Evolutionary conservation across 1,140 invertebrate species (phyloP).

Genomic region (Penaeus chinensis): DNA sequence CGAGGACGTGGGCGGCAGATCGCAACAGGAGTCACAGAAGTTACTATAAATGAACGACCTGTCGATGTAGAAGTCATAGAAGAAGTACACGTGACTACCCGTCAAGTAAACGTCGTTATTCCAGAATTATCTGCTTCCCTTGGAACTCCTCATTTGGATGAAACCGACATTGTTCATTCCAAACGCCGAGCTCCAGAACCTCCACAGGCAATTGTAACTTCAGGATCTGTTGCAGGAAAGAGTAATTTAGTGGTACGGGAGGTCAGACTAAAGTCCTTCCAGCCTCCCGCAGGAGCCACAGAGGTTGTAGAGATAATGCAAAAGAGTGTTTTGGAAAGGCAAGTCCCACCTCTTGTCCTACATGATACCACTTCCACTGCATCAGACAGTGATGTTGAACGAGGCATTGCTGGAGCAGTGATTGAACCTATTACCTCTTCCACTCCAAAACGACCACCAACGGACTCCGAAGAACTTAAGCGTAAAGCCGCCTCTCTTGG

Average conservation of each 20-base stretch:
- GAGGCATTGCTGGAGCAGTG: conserved; percentile 18
- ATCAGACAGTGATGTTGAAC: conserved; percentile 56
- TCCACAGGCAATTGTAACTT: neutral
- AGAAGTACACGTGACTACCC: conserved; percentile 15
- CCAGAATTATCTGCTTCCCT: neutral
- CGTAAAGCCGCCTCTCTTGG: conserved; percentile 84
- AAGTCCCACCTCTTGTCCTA: conserved; percentile 1
- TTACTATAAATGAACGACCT: conserved; percentile 33
- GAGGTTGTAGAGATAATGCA: conserved; percentile 48
- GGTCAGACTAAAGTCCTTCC: conserved; percentile 43
- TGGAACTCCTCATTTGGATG: neutral
- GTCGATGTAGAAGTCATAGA: conserved; percentile 42
- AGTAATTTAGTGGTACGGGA: conserved; percentile 46
- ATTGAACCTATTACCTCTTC: conserved; percentile 28
- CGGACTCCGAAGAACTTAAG: conserved; percentile 73
- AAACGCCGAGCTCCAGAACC: conserved; percentile 48
- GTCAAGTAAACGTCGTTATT: conserved; percentile 39
- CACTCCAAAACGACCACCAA: conserved; percentile 40
- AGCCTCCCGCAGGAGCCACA: conserved; percentile 6
- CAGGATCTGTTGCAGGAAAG: neutral
- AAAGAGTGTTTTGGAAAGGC: conserved; percentile 32
- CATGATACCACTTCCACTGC: conserved; percentile 38
- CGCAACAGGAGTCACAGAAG: conserved; percentile 41
- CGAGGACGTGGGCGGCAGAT: conserved; percentile 33
- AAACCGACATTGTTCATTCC: conserved; percentile 4